Evolutionary conservation across 2,797 vertebrate genomes (phyloP), one percentile per base, ranked within the genome.

Genomic region (Smutsia gigantea): DNA sequence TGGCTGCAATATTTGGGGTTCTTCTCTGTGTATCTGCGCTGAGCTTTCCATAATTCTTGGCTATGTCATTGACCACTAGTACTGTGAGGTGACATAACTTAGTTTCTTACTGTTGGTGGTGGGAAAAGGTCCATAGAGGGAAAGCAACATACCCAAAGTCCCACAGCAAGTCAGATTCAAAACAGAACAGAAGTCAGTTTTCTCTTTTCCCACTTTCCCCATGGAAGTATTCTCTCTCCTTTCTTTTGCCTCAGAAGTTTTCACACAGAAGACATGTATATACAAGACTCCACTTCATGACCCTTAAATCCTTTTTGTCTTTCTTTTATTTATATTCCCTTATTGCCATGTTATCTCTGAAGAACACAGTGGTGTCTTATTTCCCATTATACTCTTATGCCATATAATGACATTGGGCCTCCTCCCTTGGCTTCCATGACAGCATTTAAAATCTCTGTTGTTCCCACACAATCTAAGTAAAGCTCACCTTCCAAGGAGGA

Each of bases 401-500:
- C 46, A 37, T 74, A 46, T n/a, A 91, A 34, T 59, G n/a, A 0
- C 12, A 90, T 39, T 63, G 42, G 5, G 9, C 13, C 9, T 77
- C 49, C 29, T 79, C 37, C 9, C 11, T 81, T 87, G 31, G 23
- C 55, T 94, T 85, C 11, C 25, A 82, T 68, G n/a, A 75, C 29
- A 85, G n/a, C 13, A 78, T 87, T 94, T 84, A 17, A 74, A 59
- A 69, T 13, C 27, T 89, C 49, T 59, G 3, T 14, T 59, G 49
- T 6, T 82, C 2, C 18, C 15, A 18, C 4, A 89, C 29, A 55
- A 69, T 8, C 27, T 15, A 42, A 86, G 34, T 75, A 92, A 93
- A 93, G 91, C 83, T 96, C 77, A 97, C 97, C 49, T 92, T 96
- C 34, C 34, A 75, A 72, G 31, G 46, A 17, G 14, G 14, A 75